Conservation (phyloP, 2,888 invertebrate species). For the Eretmocerus hayati region DNA sequence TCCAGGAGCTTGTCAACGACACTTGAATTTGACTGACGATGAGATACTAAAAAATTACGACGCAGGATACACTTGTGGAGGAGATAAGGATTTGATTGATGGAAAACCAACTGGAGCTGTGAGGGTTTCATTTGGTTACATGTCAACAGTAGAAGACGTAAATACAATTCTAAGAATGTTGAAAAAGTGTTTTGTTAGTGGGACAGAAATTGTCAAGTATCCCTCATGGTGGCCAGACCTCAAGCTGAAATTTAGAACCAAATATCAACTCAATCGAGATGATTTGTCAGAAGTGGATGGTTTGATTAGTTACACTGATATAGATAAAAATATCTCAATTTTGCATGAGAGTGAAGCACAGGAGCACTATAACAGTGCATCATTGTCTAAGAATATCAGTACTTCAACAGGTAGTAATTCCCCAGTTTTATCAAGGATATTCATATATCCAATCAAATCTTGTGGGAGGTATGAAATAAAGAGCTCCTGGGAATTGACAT, state of each 20-base stretch:
- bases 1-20: slow-evolving; percentile 85
- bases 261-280: slow-evolving; percentile 4
- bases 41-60: slow-evolving; percentile 72
- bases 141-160: slow-evolving; percentile 69
- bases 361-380: not conserved
- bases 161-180: slow-evolving; percentile 69
- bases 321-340: not conserved
- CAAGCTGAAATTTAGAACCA: slow-evolving; percentile 11
- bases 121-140: slow-evolving; percentile 87
- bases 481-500: slow-evolving; percentile 64
- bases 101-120: slow-evolving; percentile 89
- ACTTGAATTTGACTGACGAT: slow-evolving; percentile 61
- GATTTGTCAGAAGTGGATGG: not conserved
- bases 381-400: not conserved
- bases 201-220: slow-evolving; percentile 42
- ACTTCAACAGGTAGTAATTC: not conserved
- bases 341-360: not conserved
- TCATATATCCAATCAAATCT: slow-evolving; percentile 86
- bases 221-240: slow-evolving; percentile 36
- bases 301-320: not conserved
- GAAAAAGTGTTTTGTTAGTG: slow-evolving; percentile 63
- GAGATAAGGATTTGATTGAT: slow-evolving; percentile 74
- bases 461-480: slow-evolving; percentile 71
- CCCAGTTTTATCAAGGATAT: slow-evolving; percentile 42
- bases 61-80: slow-evolving; percentile 88